Conservation (phyloP, 2,888 invertebrate genomes). For the Clostera curtula region DNA sequence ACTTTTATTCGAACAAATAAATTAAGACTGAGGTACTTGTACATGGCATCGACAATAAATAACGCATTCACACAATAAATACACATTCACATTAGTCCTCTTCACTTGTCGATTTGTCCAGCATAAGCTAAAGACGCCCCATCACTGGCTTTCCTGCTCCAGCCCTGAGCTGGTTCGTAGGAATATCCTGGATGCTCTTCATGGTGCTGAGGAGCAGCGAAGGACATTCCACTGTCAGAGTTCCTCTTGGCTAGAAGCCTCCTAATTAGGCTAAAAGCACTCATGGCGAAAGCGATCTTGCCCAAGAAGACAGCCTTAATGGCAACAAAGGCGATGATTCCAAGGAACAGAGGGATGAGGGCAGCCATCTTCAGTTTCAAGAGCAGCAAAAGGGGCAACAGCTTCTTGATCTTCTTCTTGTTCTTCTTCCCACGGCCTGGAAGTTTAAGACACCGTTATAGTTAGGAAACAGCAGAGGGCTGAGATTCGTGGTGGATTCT, state of each 20-base stretch:
- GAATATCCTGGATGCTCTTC: conserved; percentile 73
- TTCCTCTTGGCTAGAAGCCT: conserved; percentile 81
- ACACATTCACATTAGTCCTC: conserved; percentile 30
- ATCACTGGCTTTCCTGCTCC: conserved; percentile 79
- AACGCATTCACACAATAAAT: conserved; percentile 33
- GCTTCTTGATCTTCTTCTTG: conserved; percentile 86
- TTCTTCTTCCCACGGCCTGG: conserved; percentile 85
- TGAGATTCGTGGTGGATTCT: too few species aligned
- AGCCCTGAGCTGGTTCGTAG: conserved; percentile 73
- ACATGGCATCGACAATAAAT: conserved; percentile 40
- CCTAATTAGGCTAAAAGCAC: conserved; percentile 77
- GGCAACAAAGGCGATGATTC: conserved; percentile 82
- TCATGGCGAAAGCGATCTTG: conserved; percentile 88
- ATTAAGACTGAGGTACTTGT: conserved; percentile 56
- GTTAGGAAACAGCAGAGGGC: too few species aligned
- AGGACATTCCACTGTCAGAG: conserved; percentile 69
- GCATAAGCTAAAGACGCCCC: conserved; percentile 81
- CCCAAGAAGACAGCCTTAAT: conserved; percentile 89
- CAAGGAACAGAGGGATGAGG: conserved; percentile 84
- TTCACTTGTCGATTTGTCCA: conserved; percentile 45
- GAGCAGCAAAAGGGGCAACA: conserved; percentile 83
- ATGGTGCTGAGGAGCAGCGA: conserved; percentile 77
- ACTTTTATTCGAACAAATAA: conserved; percentile 37
- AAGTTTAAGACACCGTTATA: background rate
- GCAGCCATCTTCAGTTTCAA: conserved; percentile 86